Evolutionary conservation across 2,113 vertebrate genomes (phyloP).

Genomic region (Bos taurus): ARS-UCD2.0 NC_037332.1:36536001-36536500

Average conservation of each 20-base stretch:
- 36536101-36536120: background rate
- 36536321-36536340: background rate
- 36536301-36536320: background rate
- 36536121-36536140: background rate
- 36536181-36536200: background rate
- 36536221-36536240: background rate
- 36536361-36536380: background rate
- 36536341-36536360: slow-evolving; percentile 19
- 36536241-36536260: too few relatives aligned
- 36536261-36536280: background rate
- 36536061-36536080: background rate
- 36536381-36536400: background rate
- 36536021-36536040: background rate
- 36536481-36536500: slow-evolving; percentile 2
- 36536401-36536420: background rate
- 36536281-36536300: background rate
- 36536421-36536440: background rate
- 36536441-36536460: background rate
- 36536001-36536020: background rate
- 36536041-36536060: background rate
- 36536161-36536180: background rate
- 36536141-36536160: background rate
- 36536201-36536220: background rate
- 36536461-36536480: background rate
- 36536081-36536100: background rate